phyloP scores from a whole-genome alignment of 23 tunicate genomes.

The Pegea sp. region DNA sequence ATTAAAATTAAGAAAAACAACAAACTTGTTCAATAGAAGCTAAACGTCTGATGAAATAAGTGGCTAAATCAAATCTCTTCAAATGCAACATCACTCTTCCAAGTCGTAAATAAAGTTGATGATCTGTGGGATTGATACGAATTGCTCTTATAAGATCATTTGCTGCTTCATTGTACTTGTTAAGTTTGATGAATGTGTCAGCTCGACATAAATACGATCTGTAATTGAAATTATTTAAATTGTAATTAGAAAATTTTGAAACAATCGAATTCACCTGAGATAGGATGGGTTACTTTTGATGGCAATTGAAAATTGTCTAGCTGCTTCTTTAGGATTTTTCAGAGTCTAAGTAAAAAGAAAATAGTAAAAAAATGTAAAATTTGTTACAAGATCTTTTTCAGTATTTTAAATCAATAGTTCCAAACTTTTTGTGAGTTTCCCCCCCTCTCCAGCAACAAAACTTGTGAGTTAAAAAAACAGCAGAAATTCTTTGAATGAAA shows the following conservation, averaged over 20 bases:
- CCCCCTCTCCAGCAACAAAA: too few relatives aligned
- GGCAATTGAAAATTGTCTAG: slow-evolving; percentile 41
- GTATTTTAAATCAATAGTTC: too few relatives aligned
- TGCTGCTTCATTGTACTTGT: slow-evolving; percentile 38
- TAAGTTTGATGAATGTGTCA: slow-evolving; percentile 35
- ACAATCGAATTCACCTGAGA: slow-evolving; percentile 20
- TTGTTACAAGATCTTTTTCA: too few relatives aligned
- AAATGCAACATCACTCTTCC: slow-evolving; percentile 53
- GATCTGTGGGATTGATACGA: slow-evolving; percentile 37
- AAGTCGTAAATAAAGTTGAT: slow-evolving; percentile 56
- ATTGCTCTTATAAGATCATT: slow-evolving; percentile 75
- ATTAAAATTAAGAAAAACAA: too few relatives aligned
- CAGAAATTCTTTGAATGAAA: too few relatives aligned
- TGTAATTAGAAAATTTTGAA: not conserved
- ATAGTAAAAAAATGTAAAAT: too few relatives aligned
- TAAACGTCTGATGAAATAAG: slow-evolving; percentile 56
- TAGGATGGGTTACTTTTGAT: slow-evolving; percentile 73
- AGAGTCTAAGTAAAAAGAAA: too few relatives aligned
- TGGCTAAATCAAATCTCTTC: slow-evolving; percentile 44
- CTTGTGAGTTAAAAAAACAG: too few relatives aligned
- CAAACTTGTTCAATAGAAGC: slow-evolving; percentile 65
- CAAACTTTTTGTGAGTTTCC: too few relatives aligned
- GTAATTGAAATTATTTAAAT: not conserved
- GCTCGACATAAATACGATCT: slow-evolving; percentile 80
- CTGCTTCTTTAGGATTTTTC: slow-evolving; percentile 26